These are phyloP conservation scores for Australoheros scitulus DNA, from an alignment of 2,113 vertebrate genomes.

Conservation along the genomic window DNA sequence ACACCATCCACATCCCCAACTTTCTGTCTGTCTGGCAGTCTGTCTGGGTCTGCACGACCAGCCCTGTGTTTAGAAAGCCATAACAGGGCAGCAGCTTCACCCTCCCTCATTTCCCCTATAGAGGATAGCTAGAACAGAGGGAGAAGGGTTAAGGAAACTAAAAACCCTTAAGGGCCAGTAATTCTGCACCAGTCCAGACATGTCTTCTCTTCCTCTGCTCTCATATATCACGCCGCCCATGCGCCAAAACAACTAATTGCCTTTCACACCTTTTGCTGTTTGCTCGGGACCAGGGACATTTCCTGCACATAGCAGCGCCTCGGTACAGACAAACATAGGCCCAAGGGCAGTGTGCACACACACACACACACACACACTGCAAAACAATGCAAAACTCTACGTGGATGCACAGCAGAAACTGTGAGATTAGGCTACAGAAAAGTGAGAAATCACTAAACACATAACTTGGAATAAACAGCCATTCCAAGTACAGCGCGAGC, in stretches of 20 bases:
- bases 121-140: constrained; percentile 49
- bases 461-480: background rate
- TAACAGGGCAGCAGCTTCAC: constrained; percentile 15
- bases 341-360: background rate
- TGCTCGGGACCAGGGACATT: constrained; percentile 46
- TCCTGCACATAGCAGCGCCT: constrained; percentile 43
- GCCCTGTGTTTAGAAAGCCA: constrained; percentile 41
- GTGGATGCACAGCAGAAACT: background rate
- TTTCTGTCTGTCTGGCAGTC: constrained; percentile 39
- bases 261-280: constrained; percentile 79
- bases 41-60: constrained; percentile 32
- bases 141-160: constrained; percentile 55
- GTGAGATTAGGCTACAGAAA: background rate
- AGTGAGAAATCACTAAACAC: background rate
- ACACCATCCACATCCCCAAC: constrained; percentile 31
- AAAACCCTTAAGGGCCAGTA: constrained; percentile 64
- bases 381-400: background rate
- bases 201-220: constrained; percentile 60
- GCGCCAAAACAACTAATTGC: constrained; percentile 74
- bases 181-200: constrained; percentile 67
- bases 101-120: background rate
- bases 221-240: constrained; percentile 46
- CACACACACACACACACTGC: background rate
- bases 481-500: background rate
- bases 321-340: background rate